Evolutionary conservation across 2,113 vertebrate species (phyloP).

Genomic region (Ictalurus punctatus): DNA sequence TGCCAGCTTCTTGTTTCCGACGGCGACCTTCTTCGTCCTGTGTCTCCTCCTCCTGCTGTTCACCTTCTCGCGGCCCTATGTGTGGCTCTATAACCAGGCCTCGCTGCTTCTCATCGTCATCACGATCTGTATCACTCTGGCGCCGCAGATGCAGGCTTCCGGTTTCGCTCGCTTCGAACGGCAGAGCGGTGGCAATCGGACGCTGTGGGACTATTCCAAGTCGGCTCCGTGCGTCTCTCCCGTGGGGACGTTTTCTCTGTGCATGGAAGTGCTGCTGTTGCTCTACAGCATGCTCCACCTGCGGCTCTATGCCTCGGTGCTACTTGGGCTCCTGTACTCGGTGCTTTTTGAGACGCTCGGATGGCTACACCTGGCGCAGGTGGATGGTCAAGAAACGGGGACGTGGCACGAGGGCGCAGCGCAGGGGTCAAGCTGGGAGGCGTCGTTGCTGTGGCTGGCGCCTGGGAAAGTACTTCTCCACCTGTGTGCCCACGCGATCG

Average conservation of each 20-base stretch:
- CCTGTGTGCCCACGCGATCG: conserved; percentile 89
- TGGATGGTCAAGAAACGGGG: conserved; percentile 46
- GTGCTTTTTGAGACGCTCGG: conserved; percentile 89
- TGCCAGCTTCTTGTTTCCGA: conserved; percentile 78
- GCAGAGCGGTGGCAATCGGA: conserved; percentile 65
- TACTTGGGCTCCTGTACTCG: conserved; percentile 88
- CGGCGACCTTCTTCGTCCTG: conserved; percentile 81
- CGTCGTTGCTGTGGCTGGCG: conserved; percentile 78
- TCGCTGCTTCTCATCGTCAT: conserved; percentile 83
- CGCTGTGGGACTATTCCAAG: conserved; percentile 30
- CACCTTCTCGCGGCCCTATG: conserved; percentile 88
- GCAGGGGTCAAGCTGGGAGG: conserved; percentile 10
- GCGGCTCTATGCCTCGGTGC: conserved; percentile 88
- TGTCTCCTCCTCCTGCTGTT: conserved; percentile 84
- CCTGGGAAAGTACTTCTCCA: conserved; percentile 89
- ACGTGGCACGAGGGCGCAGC: conserved; percentile 6
- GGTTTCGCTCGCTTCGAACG: conserved; percentile 66
- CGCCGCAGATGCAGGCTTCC: conserved; percentile 81
- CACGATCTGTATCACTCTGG: conserved; percentile 86
- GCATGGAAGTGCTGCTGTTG: conserved; percentile 90
- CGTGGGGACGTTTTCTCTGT: conserved; percentile 93
- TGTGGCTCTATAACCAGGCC: conserved; percentile 82
- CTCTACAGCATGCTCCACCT: conserved; percentile 95
- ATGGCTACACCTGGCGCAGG: conserved; percentile 78
- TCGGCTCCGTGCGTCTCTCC: conserved; percentile 82